Evolutionary conservation across 2,113 vertebrate genomes (phyloP), one percentile per base, ranked within the genome.

Genomic region (Albula goreensis): DNA sequence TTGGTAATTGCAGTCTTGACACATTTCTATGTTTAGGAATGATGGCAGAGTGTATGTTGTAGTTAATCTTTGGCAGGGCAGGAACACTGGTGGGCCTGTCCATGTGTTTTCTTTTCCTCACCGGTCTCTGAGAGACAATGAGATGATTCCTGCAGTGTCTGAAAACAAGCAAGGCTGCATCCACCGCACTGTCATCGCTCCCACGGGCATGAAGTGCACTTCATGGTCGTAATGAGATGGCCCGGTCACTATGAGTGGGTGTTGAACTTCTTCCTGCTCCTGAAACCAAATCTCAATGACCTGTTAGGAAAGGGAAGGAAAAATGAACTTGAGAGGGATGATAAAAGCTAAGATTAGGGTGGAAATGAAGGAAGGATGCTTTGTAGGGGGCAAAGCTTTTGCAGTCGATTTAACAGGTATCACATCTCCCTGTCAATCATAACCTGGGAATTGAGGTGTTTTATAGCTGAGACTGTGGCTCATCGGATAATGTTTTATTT

Each of bases 241-340:
- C 81, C 22, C 12, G 2, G 25, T 60, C 10, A 22, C 15, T 81
- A 19, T 4, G 50, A n/a, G 25, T 15, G 80, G 4, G 80, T 22
- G n/a, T 10, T 17, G 1, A 10, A 25, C 8, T 74, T 9, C 19
- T 15, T 7, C 19, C 19, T 11, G 83, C 85, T 86, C 8, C 82
- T 80, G 88, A 88, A 91, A 90, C 86, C 74, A 78, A 88, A 87
- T 85, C 86, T 84, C 81, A 57, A 57, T 90, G 86, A 85, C 41
- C 78, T 63, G 48, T 63, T 22, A 15, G 78, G 13, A 77, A 88
- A 86, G 82, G 70, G 52, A 15, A 78, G 17, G 81, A 80, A 52
- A 74, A 78, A 88, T 78, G 60, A 5, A 11, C 15, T 50, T 12
- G 12, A 41, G 31, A 41, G 31, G 31, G 31, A 41, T 50, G 81